Evolutionary conservation across 2,797 vertebrate genomes (phyloP).

Genomic region (Sebastes nivosus): DNA sequence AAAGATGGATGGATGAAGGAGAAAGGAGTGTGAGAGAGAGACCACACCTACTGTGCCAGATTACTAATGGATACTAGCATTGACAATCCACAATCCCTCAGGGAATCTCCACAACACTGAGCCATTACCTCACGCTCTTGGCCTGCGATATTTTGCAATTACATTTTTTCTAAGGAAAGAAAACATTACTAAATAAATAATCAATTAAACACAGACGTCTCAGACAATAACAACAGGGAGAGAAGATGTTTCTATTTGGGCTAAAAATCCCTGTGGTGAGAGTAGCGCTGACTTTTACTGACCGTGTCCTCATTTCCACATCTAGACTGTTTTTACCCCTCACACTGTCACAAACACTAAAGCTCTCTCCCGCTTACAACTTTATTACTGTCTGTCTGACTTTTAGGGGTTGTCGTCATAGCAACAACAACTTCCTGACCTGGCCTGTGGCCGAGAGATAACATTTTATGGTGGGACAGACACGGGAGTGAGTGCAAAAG

Average conservation of each 20-base stretch:
- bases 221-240: not conserved
- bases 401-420: conserved; percentile 39
- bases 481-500: not conserved
- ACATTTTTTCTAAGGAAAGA: not conserved
- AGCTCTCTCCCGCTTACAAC: conserved; percentile 17
- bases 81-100: not conserved
- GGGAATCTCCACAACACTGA: not conserved
- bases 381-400: conserved; percentile 47
- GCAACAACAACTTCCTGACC: conserved; percentile 50
- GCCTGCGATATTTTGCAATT: not conserved
- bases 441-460: conserved; percentile 38
- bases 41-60: not conserved
- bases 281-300: not conserved
- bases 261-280: not conserved
- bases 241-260: not conserved
- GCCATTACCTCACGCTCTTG: not conserved
- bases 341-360: not conserved
- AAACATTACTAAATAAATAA: not conserved
- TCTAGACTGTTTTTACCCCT: not conserved
- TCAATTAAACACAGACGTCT: not conserved
- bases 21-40: not conserved
- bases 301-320: not conserved
- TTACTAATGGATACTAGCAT: conserved; percentile 14
- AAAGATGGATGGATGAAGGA: not conserved
- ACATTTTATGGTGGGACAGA: conserved; percentile 22